Conservation (phyloP, 2,113 vertebrate genomes). For the Neolamprologus ventralis region DNA sequence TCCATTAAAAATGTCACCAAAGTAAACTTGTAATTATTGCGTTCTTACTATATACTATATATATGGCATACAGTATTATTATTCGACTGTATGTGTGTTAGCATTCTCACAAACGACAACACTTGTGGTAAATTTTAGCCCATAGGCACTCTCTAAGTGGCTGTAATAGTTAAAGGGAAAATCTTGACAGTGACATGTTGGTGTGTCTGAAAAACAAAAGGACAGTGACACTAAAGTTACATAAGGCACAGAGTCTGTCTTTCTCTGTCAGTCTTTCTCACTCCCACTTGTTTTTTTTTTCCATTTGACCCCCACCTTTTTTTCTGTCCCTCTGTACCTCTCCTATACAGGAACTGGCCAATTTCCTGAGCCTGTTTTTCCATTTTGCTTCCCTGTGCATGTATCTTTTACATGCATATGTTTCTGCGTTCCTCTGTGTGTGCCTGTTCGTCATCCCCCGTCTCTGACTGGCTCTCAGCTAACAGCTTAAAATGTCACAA, state of each 20-base stretch:
- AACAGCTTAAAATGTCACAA: conserved; percentile 38
- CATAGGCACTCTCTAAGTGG: neutral
- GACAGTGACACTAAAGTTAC: neutral
- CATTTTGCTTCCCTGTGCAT: conserved; percentile 27
- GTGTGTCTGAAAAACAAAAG: neutral
- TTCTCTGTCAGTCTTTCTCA: neutral
- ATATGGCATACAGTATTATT: neutral
- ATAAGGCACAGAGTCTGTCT: neutral
- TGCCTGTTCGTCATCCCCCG: conserved; percentile 4
- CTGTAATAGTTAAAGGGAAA: neutral
- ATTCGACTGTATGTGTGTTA: rapidly evolving
- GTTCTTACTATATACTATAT: neutral
- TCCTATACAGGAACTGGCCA: conserved; percentile 37
- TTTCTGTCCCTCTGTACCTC: neutral
- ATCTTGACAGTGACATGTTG: neutral
- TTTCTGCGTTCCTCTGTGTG: conserved; percentile 19
- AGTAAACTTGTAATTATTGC: neutral
- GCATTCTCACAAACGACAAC: neutral
- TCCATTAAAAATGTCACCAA: neutral
- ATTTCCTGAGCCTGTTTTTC: conserved; percentile 51
- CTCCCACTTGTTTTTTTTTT: neutral
- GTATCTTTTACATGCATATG: conserved; percentile 39
- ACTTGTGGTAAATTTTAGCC: neutral
- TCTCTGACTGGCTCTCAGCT: conserved; percentile 18
- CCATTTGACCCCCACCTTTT: neutral